Evolutionary conservation across 2,888 invertebrate genomes (phyloP), one percentile per base, ranked within the genome.

Genomic region (Latheticus oryzae): DNA sequence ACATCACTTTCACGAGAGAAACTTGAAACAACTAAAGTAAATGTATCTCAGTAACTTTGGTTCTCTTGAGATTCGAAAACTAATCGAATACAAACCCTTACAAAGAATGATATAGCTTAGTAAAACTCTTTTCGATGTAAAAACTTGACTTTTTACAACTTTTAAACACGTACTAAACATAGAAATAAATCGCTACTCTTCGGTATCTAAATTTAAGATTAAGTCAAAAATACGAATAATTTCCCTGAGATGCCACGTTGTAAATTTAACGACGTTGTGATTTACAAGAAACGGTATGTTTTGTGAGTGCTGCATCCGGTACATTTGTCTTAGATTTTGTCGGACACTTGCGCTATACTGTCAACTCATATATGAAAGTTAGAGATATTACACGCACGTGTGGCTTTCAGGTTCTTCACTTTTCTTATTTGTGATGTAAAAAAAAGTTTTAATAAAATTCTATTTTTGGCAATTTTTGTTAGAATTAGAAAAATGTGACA

Each of bases 361-460:
- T 57, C 51, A 51, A 57, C 28, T 57, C 35, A 37, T 43, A 38
- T 50, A 40, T 50, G 50, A 56, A 51, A 57, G 35, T 57, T 57
- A 12, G 51, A 43, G 33, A 35, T 43, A 51, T 43, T 57, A 43
- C 51, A 43, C 51, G 57, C 57, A 57, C 57, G 57, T 57, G 57
- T 56, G 48, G 17, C 50, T 35, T 15, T 9, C 33, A 56, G 50
- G 42, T 50, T 35, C 57, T 50, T 42, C 43, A 51, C 42, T 30
- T 40, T 17, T 33, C 15, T 8, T 11, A 11, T 26, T 33, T 24
- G 21, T 23, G 9, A 21, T 38, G 16, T 24, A 33, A 42, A 48
- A 40, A 11, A 42, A 57, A 57, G 16, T 42, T 56, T 43, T 57
- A 51, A 57, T 57, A 57, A 57, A 57, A 47, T 24, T 11, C 19